phyloP scores from a whole-genome alignment of 2,888 invertebrate species.

The Rotaria sp. region DNA sequence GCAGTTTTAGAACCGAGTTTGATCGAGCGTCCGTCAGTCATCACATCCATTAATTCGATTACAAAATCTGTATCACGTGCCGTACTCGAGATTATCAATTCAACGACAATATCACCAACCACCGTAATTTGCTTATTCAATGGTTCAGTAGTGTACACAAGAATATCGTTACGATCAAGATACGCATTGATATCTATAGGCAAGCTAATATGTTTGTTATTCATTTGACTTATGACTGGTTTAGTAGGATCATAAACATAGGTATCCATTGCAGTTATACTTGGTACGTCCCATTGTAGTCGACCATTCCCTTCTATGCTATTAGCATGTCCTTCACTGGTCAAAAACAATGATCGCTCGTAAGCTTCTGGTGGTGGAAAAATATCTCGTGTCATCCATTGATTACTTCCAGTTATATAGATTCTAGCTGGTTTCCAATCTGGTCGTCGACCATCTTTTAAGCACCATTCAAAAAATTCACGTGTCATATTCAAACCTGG shows the following conservation, averaged over 20 bases:
- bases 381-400: neutral
- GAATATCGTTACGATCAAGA: constrained; percentile 26
- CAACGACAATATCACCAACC: constrained; percentile 20
- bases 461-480: constrained; percentile 38
- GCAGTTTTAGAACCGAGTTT: constrained; percentile 30
- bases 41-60: constrained; percentile 26
- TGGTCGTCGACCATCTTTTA: constrained; percentile 27
- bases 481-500: constrained; percentile 37
- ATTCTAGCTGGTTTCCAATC: neutral
- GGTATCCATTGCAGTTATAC: neutral
- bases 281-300: neutral
- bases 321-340: neutral
- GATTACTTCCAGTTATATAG: constrained; percentile 22
- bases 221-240: neutral
- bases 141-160: constrained; percentile 18
- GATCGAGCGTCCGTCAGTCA: constrained; percentile 31
- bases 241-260: constrained; percentile 31
- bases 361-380: neutral
- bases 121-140: constrained; percentile 15
- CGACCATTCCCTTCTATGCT: constrained; percentile 27
- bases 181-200: constrained; percentile 28
- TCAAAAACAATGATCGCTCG: neutral
- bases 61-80: constrained; percentile 33
- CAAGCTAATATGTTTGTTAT: neutral
- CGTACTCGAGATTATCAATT: neutral